A percentile compares a stretch with the other conserved stretches of the same genome.
phyloP scores from a whole-genome alignment of 2,888 invertebrate species.

The Cheilosia vernalis region DNA sequence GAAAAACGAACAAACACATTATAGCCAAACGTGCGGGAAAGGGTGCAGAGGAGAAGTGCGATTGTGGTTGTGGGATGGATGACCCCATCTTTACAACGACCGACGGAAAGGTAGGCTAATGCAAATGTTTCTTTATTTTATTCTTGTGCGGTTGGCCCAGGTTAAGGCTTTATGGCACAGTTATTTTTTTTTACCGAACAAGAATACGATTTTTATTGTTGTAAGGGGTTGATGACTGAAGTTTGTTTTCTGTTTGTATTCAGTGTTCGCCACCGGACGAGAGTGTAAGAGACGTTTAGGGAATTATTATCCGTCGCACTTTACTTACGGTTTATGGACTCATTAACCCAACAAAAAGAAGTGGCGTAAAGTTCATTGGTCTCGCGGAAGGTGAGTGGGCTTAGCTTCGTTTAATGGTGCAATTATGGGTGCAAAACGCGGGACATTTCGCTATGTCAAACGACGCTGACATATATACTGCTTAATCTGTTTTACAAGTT shows the following conservation, averaged over 20 bases:
- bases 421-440: conserved; percentile 32
- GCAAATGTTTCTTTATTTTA: conserved; percentile 50
- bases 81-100: background rate
- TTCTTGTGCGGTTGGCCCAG: background rate
- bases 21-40: conserved; percentile 28
- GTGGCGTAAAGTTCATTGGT: conserved; percentile 57
- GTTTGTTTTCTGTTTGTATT: conserved; percentile 45
- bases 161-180: conserved; percentile 16
- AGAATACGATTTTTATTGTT: conserved; percentile 49
- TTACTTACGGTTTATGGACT: conserved; percentile 60
- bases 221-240: conserved; percentile 57
- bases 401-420: conserved; percentile 46
- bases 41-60: background rate
- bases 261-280: conserved; percentile 20
- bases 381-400: conserved; percentile 28
- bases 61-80: conserved; percentile 1
- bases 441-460: conserved; percentile 31
- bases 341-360: conserved; percentile 49
- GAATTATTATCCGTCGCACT: conserved; percentile 57
- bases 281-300: conserved; percentile 46
- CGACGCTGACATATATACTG: conserved; percentile 40
- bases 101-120: conserved; percentile 61
- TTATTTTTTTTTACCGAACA: conserved; percentile 23
- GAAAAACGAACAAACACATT: conserved; percentile 65
- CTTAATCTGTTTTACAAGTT: conserved; percentile 34